phyloP scores from a whole-genome alignment of 2,113 vertebrate genomes.

The Dendropsophus ebraccatus region DNA sequence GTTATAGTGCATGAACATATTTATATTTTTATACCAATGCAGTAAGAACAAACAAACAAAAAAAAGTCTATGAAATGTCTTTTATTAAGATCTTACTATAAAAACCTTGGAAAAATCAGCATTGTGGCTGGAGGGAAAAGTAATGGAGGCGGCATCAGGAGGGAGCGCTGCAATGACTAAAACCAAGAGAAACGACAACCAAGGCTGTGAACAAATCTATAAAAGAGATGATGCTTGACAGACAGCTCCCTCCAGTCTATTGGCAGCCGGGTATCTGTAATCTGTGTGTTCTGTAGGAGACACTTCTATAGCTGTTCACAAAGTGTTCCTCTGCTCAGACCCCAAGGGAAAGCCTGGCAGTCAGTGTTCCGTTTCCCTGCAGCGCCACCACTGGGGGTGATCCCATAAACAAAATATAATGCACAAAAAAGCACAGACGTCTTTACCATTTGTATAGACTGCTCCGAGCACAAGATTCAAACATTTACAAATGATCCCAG shows the following conservation, averaged over 20 bases:
- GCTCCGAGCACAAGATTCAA: too few species aligned
- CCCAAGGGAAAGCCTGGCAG: too few species aligned
- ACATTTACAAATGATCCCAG: too few species aligned
- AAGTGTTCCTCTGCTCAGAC: too few species aligned
- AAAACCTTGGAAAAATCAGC: neutral
- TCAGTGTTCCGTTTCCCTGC: too few species aligned
- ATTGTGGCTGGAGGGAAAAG: neutral
- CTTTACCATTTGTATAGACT: too few species aligned
- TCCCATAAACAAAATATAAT: too few species aligned
- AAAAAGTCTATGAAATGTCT: neutral
- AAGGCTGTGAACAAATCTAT: neutral
- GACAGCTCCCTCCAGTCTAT: neutral
- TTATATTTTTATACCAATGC: neutral
- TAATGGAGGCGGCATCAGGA: neutral
- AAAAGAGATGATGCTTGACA: constrained; percentile 24
- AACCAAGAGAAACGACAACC: too few species aligned
- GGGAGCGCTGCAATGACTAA: neutral
- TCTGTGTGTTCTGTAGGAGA: neutral
- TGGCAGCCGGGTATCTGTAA: neutral
- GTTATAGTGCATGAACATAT: too few species aligned
- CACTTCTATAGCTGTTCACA: too few species aligned
- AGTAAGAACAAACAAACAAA: neutral
- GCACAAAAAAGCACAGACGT: too few species aligned
- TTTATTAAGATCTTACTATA: neutral
- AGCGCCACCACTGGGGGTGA: too few species aligned